Conservation (phyloP, 2,797 vertebrate genomes). For the Orestias chungarensis region DNA sequence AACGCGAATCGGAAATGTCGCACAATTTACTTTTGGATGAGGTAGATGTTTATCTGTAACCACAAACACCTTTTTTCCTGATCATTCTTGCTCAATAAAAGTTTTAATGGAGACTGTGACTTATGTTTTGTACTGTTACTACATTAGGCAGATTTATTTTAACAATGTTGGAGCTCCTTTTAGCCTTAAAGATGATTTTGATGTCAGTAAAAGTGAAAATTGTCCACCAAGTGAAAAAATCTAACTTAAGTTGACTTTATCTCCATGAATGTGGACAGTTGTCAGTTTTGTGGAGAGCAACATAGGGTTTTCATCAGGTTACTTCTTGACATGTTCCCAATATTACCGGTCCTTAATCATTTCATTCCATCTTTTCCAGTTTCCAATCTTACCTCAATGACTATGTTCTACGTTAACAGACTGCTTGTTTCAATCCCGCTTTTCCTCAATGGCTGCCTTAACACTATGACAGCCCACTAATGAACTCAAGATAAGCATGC, state of each 20-base stretch:
- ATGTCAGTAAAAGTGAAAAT: conserved; percentile 10
- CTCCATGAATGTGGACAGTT: neutral
- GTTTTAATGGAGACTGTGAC: neutral
- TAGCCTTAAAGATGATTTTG: conserved; percentile 6
- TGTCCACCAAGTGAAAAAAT: conserved; percentile 1
- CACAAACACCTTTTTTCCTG: no score
- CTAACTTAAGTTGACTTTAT: neutral
- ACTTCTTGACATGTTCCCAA: conserved; percentile 19
- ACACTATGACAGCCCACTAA: conserved; percentile 72
- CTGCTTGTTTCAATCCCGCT: conserved; percentile 55
- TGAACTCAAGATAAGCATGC: conserved; percentile 79
- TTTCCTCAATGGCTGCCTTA: conserved; percentile 61
- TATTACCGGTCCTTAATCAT: conserved; percentile 14
- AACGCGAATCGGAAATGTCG: no score
- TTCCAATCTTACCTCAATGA: conserved; percentile 50
- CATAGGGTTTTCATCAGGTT: conserved; percentile 19
- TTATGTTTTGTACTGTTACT: neutral
- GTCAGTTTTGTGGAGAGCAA: conserved; percentile 5
- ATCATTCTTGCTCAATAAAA: neutral
- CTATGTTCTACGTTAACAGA: conserved; percentile 56
- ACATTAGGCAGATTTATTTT: neutral
- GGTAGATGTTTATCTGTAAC: neutral
- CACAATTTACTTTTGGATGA: neutral
- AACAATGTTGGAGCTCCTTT: neutral
- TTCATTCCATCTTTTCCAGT: conserved; percentile 20